Base-by-base conservation (phyloP, 2,888 invertebrate genomes). In the Meta bourneti region DNA sequence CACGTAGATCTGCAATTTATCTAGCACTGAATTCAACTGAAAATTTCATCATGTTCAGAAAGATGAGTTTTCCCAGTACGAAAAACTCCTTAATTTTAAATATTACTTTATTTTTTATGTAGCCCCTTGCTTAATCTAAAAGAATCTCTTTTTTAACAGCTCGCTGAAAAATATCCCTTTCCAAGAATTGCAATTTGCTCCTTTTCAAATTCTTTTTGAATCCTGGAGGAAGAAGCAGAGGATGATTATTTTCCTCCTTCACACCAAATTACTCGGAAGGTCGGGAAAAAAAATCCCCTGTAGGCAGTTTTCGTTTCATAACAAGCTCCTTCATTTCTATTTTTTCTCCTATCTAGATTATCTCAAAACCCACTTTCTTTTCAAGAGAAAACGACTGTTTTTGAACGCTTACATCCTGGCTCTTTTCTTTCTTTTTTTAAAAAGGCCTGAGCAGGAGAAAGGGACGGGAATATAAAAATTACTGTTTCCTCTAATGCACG, bases 131-230 rank as follows among this genome's bases (percentile, higher is more conserved):
- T 34, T 34, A 34, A 34, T 34, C 34, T 34, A 34, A 34, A 34
- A 34, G 34, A 34, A 34, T 4, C 9, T 77, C n/a, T 77, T 77
- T n/a, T 77, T n/a, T 19, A 77, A 51, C 19, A 7, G 49, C 7
- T 52, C 52, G 8, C 6, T 9, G n/a, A 5, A 9, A 77, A 77
- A 52, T 51, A 0, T 9, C 16, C 51, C 77, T 49, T 52, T 8
- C 19, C 9, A 19, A 16, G 77, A 77, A 51, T 77, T 77, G 77
- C 51, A 51, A 19, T 19, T 77, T 77, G 16, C 77, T 52, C 72
- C 13, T 51, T 77, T 9, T 6, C 6, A 11, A 51, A 51, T 51
- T 19, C 49, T 19, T 9, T 4, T 7, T n/a, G 4, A 51, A 8
- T 77, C 19, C 8, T 20, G 19, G 20, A 72, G 19, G 9, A n/a